Conservation (phyloP, 2,113 vertebrate species). For the Tyto alba region DNA sequence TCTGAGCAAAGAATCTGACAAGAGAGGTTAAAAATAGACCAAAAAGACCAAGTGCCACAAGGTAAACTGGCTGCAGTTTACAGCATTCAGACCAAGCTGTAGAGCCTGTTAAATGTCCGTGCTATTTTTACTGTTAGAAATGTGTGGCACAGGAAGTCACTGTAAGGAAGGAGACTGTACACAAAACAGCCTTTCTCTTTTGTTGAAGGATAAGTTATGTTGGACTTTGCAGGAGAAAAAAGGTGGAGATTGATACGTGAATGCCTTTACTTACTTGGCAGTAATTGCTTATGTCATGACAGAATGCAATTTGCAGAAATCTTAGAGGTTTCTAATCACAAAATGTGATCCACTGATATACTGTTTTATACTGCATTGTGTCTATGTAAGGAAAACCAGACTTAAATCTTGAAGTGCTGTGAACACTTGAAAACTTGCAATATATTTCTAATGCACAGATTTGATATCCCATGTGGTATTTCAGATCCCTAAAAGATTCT, state of each 20-base stretch:
- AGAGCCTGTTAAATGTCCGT: not conserved
- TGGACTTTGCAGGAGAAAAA: not conserved
- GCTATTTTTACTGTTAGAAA: not conserved
- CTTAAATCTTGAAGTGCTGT: not conserved
- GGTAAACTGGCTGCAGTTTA: not conserved
- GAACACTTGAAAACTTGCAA: not conserved
- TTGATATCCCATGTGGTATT: not conserved
- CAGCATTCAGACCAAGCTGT: rapidly evolving
- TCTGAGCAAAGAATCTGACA: not conserved
- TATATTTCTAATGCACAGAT: not conserved
- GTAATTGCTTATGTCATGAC: not conserved
- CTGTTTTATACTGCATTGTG: not conserved
- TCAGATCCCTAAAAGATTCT: not conserved
- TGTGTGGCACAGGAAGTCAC: not conserved
- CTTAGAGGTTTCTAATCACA: not conserved
- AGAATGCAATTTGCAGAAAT: not conserved
- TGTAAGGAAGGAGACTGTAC: not conserved
- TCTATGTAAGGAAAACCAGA: not conserved
- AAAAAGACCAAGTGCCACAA: not conserved
- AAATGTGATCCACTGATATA: not conserved
- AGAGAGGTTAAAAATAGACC: not conserved
- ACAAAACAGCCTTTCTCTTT: not conserved
- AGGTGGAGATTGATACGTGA: not conserved
- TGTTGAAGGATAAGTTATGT: not conserved
- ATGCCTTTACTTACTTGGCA: not conserved